Base-by-base conservation (phyloP, 2,888 invertebrate genomes). In the Limulus polyphemus region DNA sequence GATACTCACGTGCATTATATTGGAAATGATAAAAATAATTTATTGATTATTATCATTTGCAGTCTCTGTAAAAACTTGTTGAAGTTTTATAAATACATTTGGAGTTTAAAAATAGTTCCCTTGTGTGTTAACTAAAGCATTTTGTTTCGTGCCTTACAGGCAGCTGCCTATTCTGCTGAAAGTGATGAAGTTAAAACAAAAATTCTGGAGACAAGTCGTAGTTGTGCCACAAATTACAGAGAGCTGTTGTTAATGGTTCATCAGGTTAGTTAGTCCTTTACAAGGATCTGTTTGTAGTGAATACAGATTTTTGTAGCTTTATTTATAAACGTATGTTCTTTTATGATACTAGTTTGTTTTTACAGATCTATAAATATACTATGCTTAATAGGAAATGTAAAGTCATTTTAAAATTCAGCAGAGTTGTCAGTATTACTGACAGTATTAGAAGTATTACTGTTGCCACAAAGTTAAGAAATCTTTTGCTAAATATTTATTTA, bases 151-250 rank as follows among this genome's bases (percentile, higher is more conserved):
- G 47, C 57, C 54, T 58, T 60, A 47, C 47, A 80, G 79, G 78
- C 77, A 50, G 79, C 80, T 46, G 78, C 81, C 60, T 84, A 84
- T 70, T 80, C 85, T 51, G 90, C 92, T 0, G 94, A 95, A 73
- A 85, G 85, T 0, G 75, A 81, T 0, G 94, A 94, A 70, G 79
- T 90, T 14, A 82, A 84, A 17, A 77, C 81, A 54, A 83, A 88
- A 68, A 88, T 92, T 0, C 74, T 93, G 47, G 83, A 84, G 67
- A 84, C 89, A 0, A 95, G 95, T 0, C 84, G 87, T 17, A 84
- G 85, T 10, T 89, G 92, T n/a, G 94, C 91, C 0, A 81, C 83
- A 66, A 84, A 91, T 64, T 95, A 93, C 78, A 82, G 91, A 62
- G 88, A 90, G 70, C 80, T 99, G 49, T 81, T 99, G 61, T 83